These are phyloP conservation scores for Noctua pronuba DNA, from an alignment of 2,888 invertebrate species.

Conservation along the genomic window DNA sequence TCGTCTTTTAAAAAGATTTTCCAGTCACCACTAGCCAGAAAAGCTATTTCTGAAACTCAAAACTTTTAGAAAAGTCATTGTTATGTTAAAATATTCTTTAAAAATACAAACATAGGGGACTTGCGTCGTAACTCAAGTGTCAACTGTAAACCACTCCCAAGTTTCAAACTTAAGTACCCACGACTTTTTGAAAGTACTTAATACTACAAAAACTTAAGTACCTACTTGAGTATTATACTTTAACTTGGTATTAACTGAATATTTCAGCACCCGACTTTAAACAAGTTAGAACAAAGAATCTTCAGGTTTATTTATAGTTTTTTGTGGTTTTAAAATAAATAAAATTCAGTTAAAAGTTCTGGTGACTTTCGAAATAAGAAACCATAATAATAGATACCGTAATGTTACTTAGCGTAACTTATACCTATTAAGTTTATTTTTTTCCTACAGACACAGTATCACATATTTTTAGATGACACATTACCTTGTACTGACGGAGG, in stretches of 20 bases:
- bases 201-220: conserved; percentile 19
- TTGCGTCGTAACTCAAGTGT: conserved; percentile 2
- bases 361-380: neutral
- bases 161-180: conserved; percentile 21
- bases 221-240: conserved; percentile 14
- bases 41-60: neutral
- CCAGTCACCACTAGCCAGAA: neutral
- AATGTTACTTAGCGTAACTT: neutral
- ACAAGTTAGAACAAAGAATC: neutral
- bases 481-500: too few relatives aligned
- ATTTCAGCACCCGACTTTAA: conserved; percentile 29
- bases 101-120: neutral
- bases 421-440: neutral
- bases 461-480: too few relatives aligned
- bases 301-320: neutral
- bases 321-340: neutral
- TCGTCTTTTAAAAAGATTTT: neutral
- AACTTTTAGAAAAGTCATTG: neutral
- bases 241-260: conserved; percentile 24
- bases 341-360: neutral
- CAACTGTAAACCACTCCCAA: conserved; percentile 16
- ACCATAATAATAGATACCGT: neutral
- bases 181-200: conserved; percentile 34
- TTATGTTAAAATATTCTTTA: neutral
- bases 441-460: neutral